A percentile compares a stretch with the other conserved stretches of the same genome.
Conservation (phyloP, 2,888 invertebrate genomes). For the Neoitamus cyanurus region DNA sequence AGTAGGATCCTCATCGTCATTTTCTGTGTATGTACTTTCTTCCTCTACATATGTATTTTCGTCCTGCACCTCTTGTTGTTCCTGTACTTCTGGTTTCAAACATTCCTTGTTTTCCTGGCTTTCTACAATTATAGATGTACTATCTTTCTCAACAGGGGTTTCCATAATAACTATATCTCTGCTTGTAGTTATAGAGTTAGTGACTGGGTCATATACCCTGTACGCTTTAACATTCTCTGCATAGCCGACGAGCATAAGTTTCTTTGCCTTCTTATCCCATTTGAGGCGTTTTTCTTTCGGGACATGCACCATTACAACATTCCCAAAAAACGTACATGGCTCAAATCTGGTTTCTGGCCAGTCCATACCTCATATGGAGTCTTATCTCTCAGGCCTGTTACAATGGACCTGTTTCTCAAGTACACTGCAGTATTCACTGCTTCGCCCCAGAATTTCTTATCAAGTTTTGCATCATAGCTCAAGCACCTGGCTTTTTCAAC, state of each 20-base stretch:
- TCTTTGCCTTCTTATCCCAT: conserved; percentile 47
- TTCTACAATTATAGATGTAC: no score
- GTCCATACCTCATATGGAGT: conserved; percentile 58
- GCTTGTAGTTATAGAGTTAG: neutral
- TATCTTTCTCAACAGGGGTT: neutral
- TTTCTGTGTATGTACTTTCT: neutral
- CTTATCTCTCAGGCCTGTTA: conserved; percentile 45
- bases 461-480: conserved; percentile 55
- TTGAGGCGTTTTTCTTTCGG: conserved; percentile 58
- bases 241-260: neutral
- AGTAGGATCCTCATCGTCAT: no score
- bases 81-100: no score
- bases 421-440: conserved; percentile 53
- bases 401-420: conserved; percentile 42
- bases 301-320: conserved; percentile 57
- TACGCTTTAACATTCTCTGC: neutral
- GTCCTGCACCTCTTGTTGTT: no score
- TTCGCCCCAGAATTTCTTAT: conserved; percentile 58
- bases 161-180: neutral
- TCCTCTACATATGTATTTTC: neutral
- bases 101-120: no score
- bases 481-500: conserved; percentile 56
- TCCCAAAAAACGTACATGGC: conserved; percentile 61
- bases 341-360: conserved; percentile 57
- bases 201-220: neutral